A percentile compares a stretch with the other conserved stretches of the same genome.
phyloP scores from a whole-genome alignment of 2,797 vertebrate species.

The Lagocephalus sceleratus region DNA sequence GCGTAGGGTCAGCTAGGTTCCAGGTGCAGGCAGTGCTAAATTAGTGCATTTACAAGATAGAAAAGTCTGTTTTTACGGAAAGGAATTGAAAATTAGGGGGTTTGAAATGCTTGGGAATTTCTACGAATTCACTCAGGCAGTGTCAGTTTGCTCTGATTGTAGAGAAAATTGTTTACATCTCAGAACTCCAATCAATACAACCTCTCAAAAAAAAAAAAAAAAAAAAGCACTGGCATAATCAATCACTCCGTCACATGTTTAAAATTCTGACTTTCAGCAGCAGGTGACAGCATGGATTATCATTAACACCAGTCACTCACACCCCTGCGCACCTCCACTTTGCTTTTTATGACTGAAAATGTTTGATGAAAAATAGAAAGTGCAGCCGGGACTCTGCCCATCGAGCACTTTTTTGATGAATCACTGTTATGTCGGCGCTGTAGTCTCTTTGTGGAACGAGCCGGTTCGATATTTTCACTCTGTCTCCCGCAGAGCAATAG shows the following conservation, averaged over 20 bases:
- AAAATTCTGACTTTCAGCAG: slow-evolving; percentile 71
- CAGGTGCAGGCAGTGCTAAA: no score
- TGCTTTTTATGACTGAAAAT: slow-evolving; percentile 39
- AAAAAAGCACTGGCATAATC: slow-evolving; percentile 69
- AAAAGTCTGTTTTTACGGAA: neutral
- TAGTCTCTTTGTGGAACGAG: slow-evolving; percentile 47
- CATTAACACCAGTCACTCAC: slow-evolving; percentile 60
- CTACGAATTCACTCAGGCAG: slow-evolving; percentile 1
- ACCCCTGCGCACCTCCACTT: slow-evolving; percentile 27
- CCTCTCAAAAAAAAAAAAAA: slow-evolving; percentile 45
- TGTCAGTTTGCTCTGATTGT: slow-evolving; percentile 29
- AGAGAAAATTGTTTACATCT: slow-evolving; percentile 63
- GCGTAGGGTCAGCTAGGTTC: no score
- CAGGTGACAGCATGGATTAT: slow-evolving; percentile 73
- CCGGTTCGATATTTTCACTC: slow-evolving; percentile 67
- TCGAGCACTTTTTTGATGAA: slow-evolving; percentile 68
- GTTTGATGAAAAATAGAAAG: slow-evolving; percentile 61
- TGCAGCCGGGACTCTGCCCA: slow-evolving; percentile 41
- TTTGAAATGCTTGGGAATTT: neutral
- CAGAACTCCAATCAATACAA: slow-evolving; percentile 72
- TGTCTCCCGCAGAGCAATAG: slow-evolving; percentile 59
- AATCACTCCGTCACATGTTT: slow-evolving; percentile 65
- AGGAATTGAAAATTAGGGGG: neutral
- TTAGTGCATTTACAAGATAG: no score
- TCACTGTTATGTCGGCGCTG: slow-evolving; percentile 59